These are phyloP conservation scores for Abscondita cerata DNA, from an alignment of 2,888 invertebrate genomes.

Conservation along the genomic window DNA sequence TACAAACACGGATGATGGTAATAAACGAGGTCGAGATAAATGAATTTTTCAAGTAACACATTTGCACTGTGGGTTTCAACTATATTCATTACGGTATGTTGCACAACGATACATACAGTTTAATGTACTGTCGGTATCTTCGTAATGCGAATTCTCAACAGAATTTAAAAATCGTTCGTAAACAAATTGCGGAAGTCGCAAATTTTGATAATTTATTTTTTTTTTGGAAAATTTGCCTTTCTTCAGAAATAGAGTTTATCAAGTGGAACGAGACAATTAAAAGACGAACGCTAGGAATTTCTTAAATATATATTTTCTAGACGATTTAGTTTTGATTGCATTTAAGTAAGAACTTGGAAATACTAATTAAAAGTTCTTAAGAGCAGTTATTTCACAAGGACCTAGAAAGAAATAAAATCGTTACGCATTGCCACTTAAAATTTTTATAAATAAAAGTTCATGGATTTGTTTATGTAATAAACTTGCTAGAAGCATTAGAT, in stretches of 20 bases:
- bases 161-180: no score
- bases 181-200: no score
- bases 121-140: neutral
- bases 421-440: no score
- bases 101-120: neutral
- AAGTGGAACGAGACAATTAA: conserved; percentile 23
- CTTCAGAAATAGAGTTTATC: conserved; percentile 14
- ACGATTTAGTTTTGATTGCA: conserved; percentile 27
- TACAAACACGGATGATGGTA: no score
- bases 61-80: no score
- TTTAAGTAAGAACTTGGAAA: conserved; percentile 19
- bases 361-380: conserved; percentile 32
- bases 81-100: conserved; percentile 1
- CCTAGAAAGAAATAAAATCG: neutral
- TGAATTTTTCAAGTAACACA: no score
- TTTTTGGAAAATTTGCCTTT: no score
- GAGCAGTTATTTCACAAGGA: conserved; percentile 17
- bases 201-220: no score
- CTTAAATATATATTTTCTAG: conserved; percentile 25
- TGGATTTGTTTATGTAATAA: conserved; percentile 26
- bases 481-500: conserved; percentile 20
- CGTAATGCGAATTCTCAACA: no score
- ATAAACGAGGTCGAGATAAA: no score
- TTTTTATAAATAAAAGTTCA: no score
- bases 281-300: conserved; percentile 18